A percentile compares a stretch with the other conserved stretches of the same genome.
These are phyloP conservation scores for Salvelinus sp. DNA, from an alignment of 2,113 vertebrate species.

Conservation along the genomic window DNA sequence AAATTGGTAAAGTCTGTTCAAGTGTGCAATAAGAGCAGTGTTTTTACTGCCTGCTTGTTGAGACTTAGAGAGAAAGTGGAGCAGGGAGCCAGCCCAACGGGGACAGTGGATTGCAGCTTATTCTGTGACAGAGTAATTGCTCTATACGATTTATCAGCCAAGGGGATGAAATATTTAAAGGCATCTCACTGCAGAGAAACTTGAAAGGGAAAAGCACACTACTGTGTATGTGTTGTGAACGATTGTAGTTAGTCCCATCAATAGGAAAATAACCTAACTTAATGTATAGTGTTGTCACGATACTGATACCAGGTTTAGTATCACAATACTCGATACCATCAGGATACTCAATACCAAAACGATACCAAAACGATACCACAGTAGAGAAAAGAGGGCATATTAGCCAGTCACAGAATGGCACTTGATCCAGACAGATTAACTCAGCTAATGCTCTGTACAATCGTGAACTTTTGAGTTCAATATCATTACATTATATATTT, in stretches of 20 bases:
- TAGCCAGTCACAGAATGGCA: no score
- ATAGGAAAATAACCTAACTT: background rate
- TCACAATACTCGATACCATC: no score
- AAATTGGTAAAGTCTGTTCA: background rate
- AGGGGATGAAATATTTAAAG: conserved; percentile 19
- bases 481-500: no score
- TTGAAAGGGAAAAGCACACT: conserved; percentile 23
- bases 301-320: no score
- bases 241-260: conserved; percentile 18
- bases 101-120: conserved; percentile 31
- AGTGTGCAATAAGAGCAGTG: conserved; percentile 12
- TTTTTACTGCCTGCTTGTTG: conserved; percentile 22
- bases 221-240: background rate
- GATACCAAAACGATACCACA: no score
- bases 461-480: no score
- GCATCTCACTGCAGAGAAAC: conserved; percentile 3
- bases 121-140: conserved; percentile 41
- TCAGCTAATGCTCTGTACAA: no score
- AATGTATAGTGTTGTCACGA: no score
- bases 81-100: conserved; percentile 32
- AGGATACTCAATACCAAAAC: no score
- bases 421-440: no score
- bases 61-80: conserved; percentile 28
- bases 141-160: conserved; percentile 16
- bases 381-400: no score